Conservation (phyloP, 2,888 invertebrate genomes). For the Pemphredon lugubris region DNA sequence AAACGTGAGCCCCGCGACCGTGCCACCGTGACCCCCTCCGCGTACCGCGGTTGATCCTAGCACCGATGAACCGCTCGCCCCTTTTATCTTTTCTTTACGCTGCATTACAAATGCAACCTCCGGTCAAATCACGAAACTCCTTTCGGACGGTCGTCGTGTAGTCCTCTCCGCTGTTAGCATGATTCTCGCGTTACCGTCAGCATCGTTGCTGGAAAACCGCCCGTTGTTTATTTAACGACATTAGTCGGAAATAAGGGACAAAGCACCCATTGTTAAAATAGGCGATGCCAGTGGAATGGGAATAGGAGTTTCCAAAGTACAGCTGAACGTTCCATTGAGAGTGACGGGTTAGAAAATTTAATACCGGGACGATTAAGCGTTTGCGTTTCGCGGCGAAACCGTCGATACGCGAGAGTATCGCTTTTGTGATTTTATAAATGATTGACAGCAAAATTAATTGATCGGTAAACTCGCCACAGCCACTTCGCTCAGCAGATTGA, state of each 20-base stretch:
- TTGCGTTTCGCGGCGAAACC: no score
- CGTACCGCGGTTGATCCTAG: constrained; percentile 64
- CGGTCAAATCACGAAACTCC: constrained; percentile 55
- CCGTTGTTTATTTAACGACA: constrained; percentile 50
- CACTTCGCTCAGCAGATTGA: no score
- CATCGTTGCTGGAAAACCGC: constrained; percentile 48
- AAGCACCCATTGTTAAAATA: constrained; percentile 38
- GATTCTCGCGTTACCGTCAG: constrained; percentile 61
- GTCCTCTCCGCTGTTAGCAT: constrained; percentile 45
- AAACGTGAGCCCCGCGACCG: constrained; percentile 57
- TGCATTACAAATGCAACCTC: constrained; percentile 64
- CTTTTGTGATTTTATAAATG: no score
- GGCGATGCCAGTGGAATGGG: constrained; percentile 13
- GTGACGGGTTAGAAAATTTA: no score
- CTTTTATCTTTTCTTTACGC: constrained; percentile 68
- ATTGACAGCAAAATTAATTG: no score
- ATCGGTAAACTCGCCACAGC: no score
- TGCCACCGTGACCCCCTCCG: constrained; percentile 29
- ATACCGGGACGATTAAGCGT: no score
- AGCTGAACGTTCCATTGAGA: no score
- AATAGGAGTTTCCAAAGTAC: constrained; percentile 25
- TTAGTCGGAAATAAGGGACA: constrained; percentile 40
- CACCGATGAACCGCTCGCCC: constrained; percentile 68
- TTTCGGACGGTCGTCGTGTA: constrained; percentile 18
- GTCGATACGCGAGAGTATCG: no score